phyloP scores from a whole-genome alignment of 2,888 invertebrate species.

The Ernsta delagoae region DNA sequence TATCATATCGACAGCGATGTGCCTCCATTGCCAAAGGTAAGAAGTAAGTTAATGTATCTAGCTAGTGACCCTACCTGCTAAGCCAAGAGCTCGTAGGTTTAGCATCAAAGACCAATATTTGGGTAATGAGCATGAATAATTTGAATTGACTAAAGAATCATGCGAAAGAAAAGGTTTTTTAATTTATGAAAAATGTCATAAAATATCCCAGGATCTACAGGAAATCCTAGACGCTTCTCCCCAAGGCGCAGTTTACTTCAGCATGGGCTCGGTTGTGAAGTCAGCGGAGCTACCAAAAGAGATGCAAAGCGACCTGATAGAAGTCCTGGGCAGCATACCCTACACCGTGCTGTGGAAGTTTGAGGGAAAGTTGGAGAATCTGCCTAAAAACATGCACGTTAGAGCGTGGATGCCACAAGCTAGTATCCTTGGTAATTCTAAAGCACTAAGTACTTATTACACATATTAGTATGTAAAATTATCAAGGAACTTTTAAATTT shows the following conservation, averaged over 20 bases:
- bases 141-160: no score
- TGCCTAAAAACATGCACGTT: conserved; percentile 73
- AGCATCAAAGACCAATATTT: no score
- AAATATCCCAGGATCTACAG: conserved; percentile 60
- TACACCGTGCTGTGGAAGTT: conserved; percentile 82
- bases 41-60: background rate
- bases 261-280: conserved; percentile 65
- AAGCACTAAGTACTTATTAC: background rate
- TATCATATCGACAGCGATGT: conserved; percentile 59
- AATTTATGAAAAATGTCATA: background rate
- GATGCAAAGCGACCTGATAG: conserved; percentile 51
- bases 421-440: conserved; percentile 71
- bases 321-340: conserved; percentile 53
- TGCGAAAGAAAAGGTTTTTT: no score
- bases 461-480: no score
- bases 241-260: conserved; percentile 68
- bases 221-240: conserved; percentile 58
- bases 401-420: conserved; percentile 81
- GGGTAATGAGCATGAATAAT: no score
- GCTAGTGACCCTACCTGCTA: no score
- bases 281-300: conserved; percentile 48
- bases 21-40: conserved; percentile 61
- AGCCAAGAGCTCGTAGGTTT: background rate
- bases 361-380: conserved; percentile 61
- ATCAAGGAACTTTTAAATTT: background rate